A percentile compares a stretch with the other conserved stretches of the same genome.
Conservation (phyloP, 2,113 vertebrate genomes). For the Pteronura brasiliensis region DNA sequence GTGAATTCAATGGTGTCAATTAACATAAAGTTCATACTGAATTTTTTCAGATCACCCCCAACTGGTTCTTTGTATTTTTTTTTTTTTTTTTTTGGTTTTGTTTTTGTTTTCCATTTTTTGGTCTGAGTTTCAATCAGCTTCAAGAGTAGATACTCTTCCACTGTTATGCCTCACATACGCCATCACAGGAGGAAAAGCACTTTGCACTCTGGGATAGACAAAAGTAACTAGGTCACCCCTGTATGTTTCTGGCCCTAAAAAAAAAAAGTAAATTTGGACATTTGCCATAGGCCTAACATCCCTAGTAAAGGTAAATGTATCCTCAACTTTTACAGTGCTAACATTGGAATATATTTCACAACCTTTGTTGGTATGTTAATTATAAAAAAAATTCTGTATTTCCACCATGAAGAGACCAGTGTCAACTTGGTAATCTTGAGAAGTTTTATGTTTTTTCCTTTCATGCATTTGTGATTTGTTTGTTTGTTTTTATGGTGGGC, state of each 20-base stretch:
- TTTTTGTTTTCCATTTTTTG: not conserved
- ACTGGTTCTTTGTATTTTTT: not conserved
- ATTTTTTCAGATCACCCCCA: not conserved
- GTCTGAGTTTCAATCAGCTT: not conserved
- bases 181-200: not conserved
- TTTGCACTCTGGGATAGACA: not conserved
- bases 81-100: not conserved
- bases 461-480: not conserved
- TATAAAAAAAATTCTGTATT: not conserved
- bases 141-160: not conserved
- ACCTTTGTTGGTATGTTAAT: not conserved
- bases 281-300: not conserved
- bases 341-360: not conserved
- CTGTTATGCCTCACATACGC: not conserved
- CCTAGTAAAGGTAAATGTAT: not conserved
- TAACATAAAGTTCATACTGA: not conserved
- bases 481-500: not conserved
- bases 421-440: not conserved
- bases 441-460: not conserved
- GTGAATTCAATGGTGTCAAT: not conserved
- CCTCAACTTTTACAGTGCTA: not conserved
- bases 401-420: not conserved
- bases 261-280: not conserved
- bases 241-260: not conserved
- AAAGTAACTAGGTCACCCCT: not conserved